phyloP scores from a whole-genome alignment of 2,113 vertebrate genomes.

The Chaetura pelagica region DNA sequence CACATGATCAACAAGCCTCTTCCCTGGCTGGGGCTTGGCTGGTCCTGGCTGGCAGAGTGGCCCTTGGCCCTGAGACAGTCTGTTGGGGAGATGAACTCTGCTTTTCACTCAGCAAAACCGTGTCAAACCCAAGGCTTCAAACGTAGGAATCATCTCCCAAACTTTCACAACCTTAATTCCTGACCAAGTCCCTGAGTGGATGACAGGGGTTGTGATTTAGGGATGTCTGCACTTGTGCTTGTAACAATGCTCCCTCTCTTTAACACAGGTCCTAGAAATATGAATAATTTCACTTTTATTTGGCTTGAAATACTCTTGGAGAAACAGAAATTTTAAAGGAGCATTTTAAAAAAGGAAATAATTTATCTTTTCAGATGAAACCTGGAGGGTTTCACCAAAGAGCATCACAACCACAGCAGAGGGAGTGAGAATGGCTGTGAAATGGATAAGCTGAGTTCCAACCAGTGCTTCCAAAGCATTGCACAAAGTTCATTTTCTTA shows the following conservation, averaged over 20 bases:
- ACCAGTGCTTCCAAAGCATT: neutral
- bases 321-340: neutral
- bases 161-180: neutral
- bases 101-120: neutral
- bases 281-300: neutral
- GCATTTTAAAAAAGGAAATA: neutral
- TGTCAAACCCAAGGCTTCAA: neutral
- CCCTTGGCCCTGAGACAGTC: neutral
- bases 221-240: neutral
- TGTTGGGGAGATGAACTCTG: neutral
- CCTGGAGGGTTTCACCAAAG: neutral
- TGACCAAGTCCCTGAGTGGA: neutral
- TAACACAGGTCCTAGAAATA: neutral
- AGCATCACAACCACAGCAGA: neutral
- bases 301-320: neutral
- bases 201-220: neutral
- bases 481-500: neutral
- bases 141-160: neutral
- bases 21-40: neutral
- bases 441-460: neutral
- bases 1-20: neutral
- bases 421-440: neutral
- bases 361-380: neutral
- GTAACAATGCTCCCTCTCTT: neutral
- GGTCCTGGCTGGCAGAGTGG: neutral